Evolutionary conservation across 1,140 invertebrate genomes (phyloP), one percentile per base, ranked within the genome.

Genomic region (Apis dorsata): DNA sequence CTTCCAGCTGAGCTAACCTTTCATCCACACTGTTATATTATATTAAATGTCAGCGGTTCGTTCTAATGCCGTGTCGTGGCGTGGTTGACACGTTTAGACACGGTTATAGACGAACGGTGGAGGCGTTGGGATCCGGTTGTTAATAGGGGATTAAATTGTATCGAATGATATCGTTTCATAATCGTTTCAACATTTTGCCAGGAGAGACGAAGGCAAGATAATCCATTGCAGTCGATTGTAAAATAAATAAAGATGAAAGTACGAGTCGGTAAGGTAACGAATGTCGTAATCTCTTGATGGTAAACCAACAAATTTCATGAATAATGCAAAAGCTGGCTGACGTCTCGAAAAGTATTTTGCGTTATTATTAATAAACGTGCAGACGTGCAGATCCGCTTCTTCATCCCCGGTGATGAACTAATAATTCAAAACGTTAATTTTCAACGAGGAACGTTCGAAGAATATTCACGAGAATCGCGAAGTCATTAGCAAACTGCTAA

Each of bases 11-110:
- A 5, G 44, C 17, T 81, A 69, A 77, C 78, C 74, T 86, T 85
- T 85, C 44, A 49, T 15, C 15, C 63, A 8, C 13, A 44, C 5
- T 55, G 15, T 13, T 59, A n/a, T 21, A 60, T 60, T 60, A 73
- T 44, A 73, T 44, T 70, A 86, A 86, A 86, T 86, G 85, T 83
- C 84, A 83, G 15, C 24, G 34, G 84, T 71, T 57, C 68, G 24
- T 24, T 49, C 49, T 66, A 57, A 24, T 51, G 28, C 19, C 24
- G 17, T 9, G 55, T 19, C 17, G 34, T 4, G 1, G 15, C 70
- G 5, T 51, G 12, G 51, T 60, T 84, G 71, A 49, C 74, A 73
- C 51, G 63, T 85, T 75, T 57, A 5, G 21, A 15, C 19, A 44
- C 19, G 0, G 12, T n/a, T 75, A 21, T 12, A 59, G 17, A 11